Conservation (phyloP, 1,140 invertebrate species). For the Drosophila ercepeae region DNA sequence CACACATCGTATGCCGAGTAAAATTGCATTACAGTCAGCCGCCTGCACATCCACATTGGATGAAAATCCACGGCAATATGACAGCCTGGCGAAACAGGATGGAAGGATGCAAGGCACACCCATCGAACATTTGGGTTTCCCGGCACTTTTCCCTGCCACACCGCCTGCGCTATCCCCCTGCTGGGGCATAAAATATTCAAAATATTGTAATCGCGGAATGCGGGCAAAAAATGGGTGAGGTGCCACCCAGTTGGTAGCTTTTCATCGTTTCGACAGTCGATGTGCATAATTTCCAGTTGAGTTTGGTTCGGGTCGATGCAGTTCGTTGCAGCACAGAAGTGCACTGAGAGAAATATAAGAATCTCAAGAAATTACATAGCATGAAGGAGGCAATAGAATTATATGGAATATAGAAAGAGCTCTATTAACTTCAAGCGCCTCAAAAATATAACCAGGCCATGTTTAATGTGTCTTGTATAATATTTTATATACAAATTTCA, state of each 20-base stretch:
- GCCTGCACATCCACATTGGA: slow-evolving; percentile 34
- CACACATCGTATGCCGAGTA: slow-evolving; percentile 31
- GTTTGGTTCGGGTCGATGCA: slow-evolving; percentile 54
- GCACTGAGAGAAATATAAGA: not conserved
- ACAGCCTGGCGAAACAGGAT: slow-evolving; percentile 25
- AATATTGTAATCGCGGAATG: slow-evolving; percentile 76
- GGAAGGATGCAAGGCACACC: slow-evolving; percentile 2
- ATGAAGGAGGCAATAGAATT: too few species aligned
- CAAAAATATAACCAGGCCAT: too few species aligned
- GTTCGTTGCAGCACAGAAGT: slow-evolving; percentile 32
- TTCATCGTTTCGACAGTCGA: slow-evolving; percentile 50
- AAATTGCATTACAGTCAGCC: slow-evolving; percentile 59
- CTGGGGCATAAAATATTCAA: slow-evolving; percentile 73
- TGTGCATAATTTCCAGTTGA: slow-evolving; percentile 79
- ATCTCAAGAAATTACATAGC: not conserved
- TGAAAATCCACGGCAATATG: slow-evolving; percentile 30
- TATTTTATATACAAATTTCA: too few species aligned
- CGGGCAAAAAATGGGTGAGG: slow-evolving; percentile 15
- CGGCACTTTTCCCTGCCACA: not conserved
- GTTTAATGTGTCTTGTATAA: too few species aligned
- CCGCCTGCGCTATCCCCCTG: not conserved
- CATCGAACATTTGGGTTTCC: slow-evolving; percentile 46
- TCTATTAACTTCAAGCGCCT: too few species aligned
- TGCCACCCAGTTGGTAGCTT: slow-evolving; percentile 20
- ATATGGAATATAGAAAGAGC: too few species aligned